A percentile compares a stretch with the other conserved stretches of the same genome.
These are phyloP conservation scores for Bombus waltoni DNA, from an alignment of 1,140 invertebrate species.

Conservation along the genomic window DNA sequence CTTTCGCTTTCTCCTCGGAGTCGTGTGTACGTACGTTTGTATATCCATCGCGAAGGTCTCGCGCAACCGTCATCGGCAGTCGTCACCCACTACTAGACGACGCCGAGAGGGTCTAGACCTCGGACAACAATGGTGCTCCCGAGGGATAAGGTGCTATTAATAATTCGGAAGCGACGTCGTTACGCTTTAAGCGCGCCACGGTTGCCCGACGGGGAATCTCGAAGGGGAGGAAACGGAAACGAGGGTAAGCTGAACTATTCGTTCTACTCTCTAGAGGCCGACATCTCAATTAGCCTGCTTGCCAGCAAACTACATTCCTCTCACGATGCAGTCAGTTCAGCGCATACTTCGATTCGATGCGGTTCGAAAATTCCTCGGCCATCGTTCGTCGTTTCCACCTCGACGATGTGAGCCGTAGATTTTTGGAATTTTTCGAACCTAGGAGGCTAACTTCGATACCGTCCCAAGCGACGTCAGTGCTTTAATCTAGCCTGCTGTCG, in stretches of 20 bases:
- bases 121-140: slow-evolving; percentile 56
- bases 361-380: slow-evolving; percentile 2
- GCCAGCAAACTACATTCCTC: slow-evolving; percentile 56
- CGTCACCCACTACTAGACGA: slow-evolving; percentile 40
- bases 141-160: slow-evolving; percentile 63
- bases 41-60: slow-evolving; percentile 5
- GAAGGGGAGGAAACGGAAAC: slow-evolving; percentile 33
- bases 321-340: slow-evolving; percentile 29
- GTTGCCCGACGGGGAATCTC: slow-evolving; percentile 10
- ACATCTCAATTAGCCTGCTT: slow-evolving; percentile 68
- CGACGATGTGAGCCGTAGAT: neutral
- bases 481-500: no score
- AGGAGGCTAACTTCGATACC: no score
- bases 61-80: slow-evolving; percentile 23
- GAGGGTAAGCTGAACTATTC: slow-evolving; percentile 64
- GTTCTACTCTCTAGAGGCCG: slow-evolving; percentile 59
- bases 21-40: neutral
- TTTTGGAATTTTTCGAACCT: no score
- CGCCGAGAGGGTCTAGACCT: slow-evolving; percentile 34
- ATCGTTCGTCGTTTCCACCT: slow-evolving; percentile 3
- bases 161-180: slow-evolving; percentile 66
- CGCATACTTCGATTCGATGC: neutral
- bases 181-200: slow-evolving; percentile 58
- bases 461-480: no score
- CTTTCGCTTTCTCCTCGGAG: neutral